Conservation (phyloP, 53 echinoderm and acorn worm genomes). For the Paracentrotus lividus region DNA sequence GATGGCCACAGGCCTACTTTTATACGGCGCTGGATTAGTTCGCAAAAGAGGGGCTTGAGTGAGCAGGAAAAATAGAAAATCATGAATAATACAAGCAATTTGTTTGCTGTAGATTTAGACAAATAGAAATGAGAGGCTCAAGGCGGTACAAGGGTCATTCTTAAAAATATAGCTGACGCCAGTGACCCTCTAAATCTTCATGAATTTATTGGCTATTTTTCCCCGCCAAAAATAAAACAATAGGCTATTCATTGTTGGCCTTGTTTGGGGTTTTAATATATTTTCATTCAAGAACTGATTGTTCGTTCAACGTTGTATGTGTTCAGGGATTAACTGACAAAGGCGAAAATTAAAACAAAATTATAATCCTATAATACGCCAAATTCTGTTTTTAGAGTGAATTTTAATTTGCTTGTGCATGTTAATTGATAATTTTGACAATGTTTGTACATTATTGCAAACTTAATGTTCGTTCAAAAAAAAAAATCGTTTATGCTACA, state of each 20-base stretch:
- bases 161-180: constrained; percentile 29
- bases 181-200: constrained; percentile 18
- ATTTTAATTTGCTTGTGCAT: too few relatives aligned
- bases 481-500: too few relatives aligned
- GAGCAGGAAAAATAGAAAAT: background rate
- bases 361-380: too few relatives aligned
- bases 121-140: constrained; percentile 40
- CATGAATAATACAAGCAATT: constrained; percentile 30
- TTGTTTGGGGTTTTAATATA: background rate
- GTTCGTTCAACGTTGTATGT: too few relatives aligned
- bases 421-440: too few relatives aligned
- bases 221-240: background rate
- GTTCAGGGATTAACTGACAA: too few relatives aligned
- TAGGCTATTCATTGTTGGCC: background rate
- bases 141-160: constrained; percentile 46
- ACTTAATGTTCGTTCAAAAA: too few relatives aligned
- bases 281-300: background rate
- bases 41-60: background rate
- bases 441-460: too few relatives aligned
- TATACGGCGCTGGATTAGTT: background rate
- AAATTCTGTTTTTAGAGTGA: too few relatives aligned
- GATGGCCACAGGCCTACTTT: constrained; percentile 2
- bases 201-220: background rate
- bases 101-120: constrained; percentile 28
- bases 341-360: too few relatives aligned